These are phyloP conservation scores for Adelphocoris suturalis DNA, from an alignment of 2,888 invertebrate species.

Conservation along the genomic window DNA sequence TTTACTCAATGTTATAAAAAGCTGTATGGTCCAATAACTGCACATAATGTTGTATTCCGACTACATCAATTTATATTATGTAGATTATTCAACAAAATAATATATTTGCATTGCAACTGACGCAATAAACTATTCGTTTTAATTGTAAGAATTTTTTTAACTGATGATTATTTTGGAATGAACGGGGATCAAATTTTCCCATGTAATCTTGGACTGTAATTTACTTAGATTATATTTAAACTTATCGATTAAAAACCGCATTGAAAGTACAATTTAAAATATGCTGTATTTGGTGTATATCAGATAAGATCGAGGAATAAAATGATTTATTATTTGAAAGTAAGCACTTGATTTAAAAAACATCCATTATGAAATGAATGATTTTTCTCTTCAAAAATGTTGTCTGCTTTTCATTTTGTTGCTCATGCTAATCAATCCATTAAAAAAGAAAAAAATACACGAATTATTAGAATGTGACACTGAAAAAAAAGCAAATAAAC, in stretches of 20 bases:
- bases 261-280: slow-evolving; percentile 29
- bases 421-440: background rate
- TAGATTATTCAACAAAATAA: background rate
- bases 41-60: background rate
- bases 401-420: slow-evolving; percentile 54
- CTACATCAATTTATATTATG: background rate
- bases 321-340: slow-evolving; percentile 1
- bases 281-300: slow-evolving; percentile 20
- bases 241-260: slow-evolving; percentile 14
- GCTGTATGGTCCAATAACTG: background rate
- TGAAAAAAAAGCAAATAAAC: background rate
- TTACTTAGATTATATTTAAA: slow-evolving; percentile 7
- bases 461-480: background rate
- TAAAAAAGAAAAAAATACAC: background rate
- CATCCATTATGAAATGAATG: background rate
- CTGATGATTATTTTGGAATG: background rate
- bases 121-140: background rate
- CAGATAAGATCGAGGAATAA: slow-evolving; percentile 1
- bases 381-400: slow-evolving; percentile 18
- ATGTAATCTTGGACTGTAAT: slow-evolving; percentile 14
- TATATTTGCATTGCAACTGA: background rate
- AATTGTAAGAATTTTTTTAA: background rate
- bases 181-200: background rate
- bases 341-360: background rate
- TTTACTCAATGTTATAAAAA: background rate